Evolutionary conservation across 2,113 vertebrate genomes (phyloP).

Genomic region (Gymnobelideus leadbeateri): DNA sequence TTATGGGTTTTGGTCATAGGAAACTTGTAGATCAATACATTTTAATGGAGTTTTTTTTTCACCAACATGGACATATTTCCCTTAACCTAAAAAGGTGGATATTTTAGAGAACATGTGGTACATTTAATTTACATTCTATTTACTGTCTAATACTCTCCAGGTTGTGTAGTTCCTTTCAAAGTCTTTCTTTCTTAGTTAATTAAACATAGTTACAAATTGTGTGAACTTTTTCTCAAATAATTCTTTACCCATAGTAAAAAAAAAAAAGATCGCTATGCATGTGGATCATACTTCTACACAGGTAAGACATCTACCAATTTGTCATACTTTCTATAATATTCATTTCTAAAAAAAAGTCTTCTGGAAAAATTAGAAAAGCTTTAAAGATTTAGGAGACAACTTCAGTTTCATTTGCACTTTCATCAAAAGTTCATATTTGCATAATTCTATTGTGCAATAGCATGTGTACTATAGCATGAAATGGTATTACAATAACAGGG

Average conservation of each 20-base stretch:
- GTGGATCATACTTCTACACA: background rate
- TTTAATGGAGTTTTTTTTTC: constrained; percentile 23
- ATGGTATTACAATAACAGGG: constrained; percentile 1
- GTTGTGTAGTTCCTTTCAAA: no score
- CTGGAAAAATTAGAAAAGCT: constrained; percentile 2
- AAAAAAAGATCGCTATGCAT: background rate
- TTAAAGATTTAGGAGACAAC: constrained; percentile 40
- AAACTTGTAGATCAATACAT: background rate
- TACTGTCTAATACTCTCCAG: background rate
- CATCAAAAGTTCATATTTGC: constrained; percentile 10
- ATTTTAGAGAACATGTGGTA: background rate
- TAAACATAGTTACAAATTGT: background rate
- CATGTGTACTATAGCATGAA: background rate
- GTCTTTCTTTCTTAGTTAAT: background rate
- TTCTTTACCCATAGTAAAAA: background rate
- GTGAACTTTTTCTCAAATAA: background rate
- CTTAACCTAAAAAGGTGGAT: constrained; percentile 11
- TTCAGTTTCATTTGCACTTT: constrained; percentile 40
- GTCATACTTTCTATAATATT: no score
- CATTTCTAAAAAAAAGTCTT: background rate
- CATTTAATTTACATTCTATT: background rate
- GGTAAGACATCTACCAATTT: background rate
- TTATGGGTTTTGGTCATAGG: constrained; percentile 1
- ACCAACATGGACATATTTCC: background rate
- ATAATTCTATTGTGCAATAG: constrained; percentile 14